These are phyloP conservation scores for Lepisosteus oculatus DNA, from an alignment of 2,113 vertebrate species.

Conservation along the genomic window DNA sequence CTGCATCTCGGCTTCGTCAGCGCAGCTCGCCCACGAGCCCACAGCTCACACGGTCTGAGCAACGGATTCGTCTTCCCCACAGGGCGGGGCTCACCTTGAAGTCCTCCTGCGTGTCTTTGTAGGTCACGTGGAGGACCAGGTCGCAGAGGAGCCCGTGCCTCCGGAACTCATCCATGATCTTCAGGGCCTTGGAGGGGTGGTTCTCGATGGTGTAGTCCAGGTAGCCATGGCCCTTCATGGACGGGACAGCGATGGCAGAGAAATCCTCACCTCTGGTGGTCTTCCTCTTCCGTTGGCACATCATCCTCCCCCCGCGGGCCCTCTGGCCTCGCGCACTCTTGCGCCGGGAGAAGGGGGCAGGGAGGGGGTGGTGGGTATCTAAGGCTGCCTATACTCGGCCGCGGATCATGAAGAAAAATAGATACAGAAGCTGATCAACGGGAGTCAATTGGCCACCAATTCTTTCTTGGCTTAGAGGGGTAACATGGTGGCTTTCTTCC, in stretches of 20 bases:
- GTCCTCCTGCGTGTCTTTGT: conserved; percentile 60
- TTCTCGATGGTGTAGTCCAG: conserved; percentile 72
- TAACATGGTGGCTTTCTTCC: conserved; percentile 10
- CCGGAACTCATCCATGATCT: conserved; percentile 69
- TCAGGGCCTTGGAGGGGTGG: conserved; percentile 58
- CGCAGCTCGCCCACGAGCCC: too few relatives aligned
- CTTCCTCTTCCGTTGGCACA: conserved; percentile 61
- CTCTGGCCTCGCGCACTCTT: neutral
- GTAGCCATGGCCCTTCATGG: conserved; percentile 67
- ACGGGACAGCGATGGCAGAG: conserved; percentile 66
- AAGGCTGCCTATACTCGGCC: conserved; percentile 30
- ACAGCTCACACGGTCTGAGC: too few relatives aligned
- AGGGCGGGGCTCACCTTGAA: conserved; percentile 59
- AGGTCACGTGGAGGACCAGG: conserved; percentile 63
- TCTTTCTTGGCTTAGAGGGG: conserved; percentile 22
- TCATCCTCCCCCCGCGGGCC: conserved; percentile 49
- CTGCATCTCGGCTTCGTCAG: too few relatives aligned
- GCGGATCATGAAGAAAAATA: conserved; percentile 31
- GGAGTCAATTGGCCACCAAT: conserved; percentile 20
- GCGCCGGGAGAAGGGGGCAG: neutral
- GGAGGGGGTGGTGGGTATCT: conserved; percentile 5
- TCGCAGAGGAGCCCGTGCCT: conserved; percentile 68
- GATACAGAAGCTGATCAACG: conserved; percentile 25
- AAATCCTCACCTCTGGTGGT: conserved; percentile 53
- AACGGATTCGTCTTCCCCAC: too few relatives aligned